Evolutionary conservation across 37 sponge, comb jelly and placozoan species (phyloP).

Genomic region (Corticium candelabrum): DNA sequence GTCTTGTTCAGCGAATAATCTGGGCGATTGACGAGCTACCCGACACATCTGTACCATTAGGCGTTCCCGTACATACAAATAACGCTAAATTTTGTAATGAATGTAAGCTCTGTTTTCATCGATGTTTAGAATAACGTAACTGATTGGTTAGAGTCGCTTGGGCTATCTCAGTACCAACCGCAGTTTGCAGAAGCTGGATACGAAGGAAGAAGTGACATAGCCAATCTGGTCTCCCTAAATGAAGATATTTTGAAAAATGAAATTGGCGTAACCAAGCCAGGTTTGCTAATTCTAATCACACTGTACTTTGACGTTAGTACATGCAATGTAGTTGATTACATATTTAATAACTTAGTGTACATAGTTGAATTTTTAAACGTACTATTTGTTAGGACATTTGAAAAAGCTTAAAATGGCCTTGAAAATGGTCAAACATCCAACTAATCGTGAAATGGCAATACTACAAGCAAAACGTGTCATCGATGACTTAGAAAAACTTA

Average conservation of each 20-base stretch:
- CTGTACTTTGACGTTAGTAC: too few species aligned
- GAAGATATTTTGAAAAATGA: background rate
- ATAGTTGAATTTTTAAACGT: too few species aligned
- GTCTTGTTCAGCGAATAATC: too few species aligned
- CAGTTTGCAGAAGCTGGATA: background rate
- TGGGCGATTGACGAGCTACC: too few species aligned
- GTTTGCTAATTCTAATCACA: too few species aligned
- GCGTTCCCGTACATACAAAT: too few species aligned
- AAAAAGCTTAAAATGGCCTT: background rate
- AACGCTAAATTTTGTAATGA: too few species aligned
- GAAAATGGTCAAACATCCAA: background rate
- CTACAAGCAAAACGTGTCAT: background rate
- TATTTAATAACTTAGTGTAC: too few species aligned
- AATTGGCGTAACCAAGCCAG: too few species aligned
- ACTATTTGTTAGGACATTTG: background rate
- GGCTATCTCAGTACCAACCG: background rate
- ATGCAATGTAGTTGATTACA: too few species aligned
- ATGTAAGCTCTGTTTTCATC: too few species aligned
- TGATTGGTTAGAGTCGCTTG: background rate
- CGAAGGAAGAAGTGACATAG: background rate
- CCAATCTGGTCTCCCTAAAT: background rate
- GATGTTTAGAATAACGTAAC: background rate
- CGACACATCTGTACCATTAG: too few species aligned
- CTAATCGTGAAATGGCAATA: background rate
- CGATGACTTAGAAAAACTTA: background rate